Base-by-base conservation (phyloP, 2,113 vertebrate species). In the Rhombomys opimus region DNA sequence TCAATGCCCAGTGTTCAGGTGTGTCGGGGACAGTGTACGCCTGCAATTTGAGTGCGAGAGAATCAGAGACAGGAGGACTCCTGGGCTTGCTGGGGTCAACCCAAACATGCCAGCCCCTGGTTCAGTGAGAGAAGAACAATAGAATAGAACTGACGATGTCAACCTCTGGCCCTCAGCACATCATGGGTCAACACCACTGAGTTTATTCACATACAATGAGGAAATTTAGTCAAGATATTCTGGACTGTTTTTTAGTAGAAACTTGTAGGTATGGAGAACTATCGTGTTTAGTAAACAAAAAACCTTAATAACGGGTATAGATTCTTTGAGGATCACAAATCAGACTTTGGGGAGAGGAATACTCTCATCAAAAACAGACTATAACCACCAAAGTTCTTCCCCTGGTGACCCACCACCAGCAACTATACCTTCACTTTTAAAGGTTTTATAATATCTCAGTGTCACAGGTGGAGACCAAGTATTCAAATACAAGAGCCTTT, bases 311-410 rank as follows among this genome's bases (percentile, higher is more conserved):
- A 86, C 81, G 23, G 27, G 50, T 81, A 41, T 61, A 85, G 18
- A 77, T 94, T 95, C 20, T 41, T 84, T 87, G 75, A 70, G 80
- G 30, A 72, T 67, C 91, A 32, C 68, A 65, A 91, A 92, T 35
- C 82, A 85, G 91, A 80, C 20, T 92, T 93, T 80, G 67, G 70
- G 4, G 63, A 84, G 87, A 80, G 35, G 57, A 41, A 35, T 70
- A 35, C 41, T 54, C 7, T 87, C 10, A 12, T 68, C 20, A 52
- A 50, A 70, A 54, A 54, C 50, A 70, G 41, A 46, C 30, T 68
- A 23, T 35, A 68, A 30, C 10, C 41, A 30, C 46, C 41, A 35
- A 17, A 87, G 20, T 12, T 30, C 52, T 87, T 70, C 15, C 7
- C 67, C 50, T n/a, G 5, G 22, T 10, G 32, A n/a, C 3, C 11